Evolutionary conservation across 2,113 vertebrate genomes (phyloP).

Genomic region (Bujurquina vittata): DNA sequence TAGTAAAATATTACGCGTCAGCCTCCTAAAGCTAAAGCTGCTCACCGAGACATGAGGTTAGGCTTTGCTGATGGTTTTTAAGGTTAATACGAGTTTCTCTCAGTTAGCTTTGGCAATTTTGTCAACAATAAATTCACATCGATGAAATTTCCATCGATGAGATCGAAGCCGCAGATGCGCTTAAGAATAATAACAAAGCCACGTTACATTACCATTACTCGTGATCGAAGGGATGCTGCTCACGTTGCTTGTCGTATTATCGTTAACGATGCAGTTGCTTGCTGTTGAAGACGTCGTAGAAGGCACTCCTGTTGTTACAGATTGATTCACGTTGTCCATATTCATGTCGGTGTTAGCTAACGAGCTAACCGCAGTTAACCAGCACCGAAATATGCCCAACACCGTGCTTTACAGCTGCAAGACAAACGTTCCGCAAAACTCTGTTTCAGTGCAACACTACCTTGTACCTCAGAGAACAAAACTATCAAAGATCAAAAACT

Average conservation of each 20-base stretch:
- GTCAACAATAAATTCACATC: not conserved
- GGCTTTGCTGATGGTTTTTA: not conserved
- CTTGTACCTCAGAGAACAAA: not conserved
- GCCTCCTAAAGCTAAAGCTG: not conserved
- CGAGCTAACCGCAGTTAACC: slow-evolving; percentile 50
- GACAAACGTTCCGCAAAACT: not conserved
- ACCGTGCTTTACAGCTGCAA: not conserved
- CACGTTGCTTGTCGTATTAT: slow-evolving; percentile 60
- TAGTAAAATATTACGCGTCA: not conserved
- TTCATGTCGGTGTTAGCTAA: slow-evolving; percentile 70
- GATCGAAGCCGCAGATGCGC: no score
- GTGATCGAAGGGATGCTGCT: slow-evolving; percentile 75
- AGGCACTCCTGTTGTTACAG: slow-evolving; percentile 69
- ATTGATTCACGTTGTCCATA: slow-evolving; percentile 76
- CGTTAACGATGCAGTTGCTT: slow-evolving; percentile 78
- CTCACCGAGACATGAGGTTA: not conserved
- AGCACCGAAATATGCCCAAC: slow-evolving; percentile 18
- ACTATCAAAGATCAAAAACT: not conserved
- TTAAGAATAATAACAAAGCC: not conserved
- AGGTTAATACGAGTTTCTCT: not conserved
- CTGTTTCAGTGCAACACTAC: not conserved
- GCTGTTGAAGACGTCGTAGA: slow-evolving; percentile 75
- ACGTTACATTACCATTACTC: slow-evolving; percentile 68
- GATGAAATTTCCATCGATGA: not conserved
- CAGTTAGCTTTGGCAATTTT: not conserved